These are phyloP conservation scores for Vulpes lagopus DNA, from an alignment of 2,113 vertebrate genomes.

Conservation along the genomic window DNA sequence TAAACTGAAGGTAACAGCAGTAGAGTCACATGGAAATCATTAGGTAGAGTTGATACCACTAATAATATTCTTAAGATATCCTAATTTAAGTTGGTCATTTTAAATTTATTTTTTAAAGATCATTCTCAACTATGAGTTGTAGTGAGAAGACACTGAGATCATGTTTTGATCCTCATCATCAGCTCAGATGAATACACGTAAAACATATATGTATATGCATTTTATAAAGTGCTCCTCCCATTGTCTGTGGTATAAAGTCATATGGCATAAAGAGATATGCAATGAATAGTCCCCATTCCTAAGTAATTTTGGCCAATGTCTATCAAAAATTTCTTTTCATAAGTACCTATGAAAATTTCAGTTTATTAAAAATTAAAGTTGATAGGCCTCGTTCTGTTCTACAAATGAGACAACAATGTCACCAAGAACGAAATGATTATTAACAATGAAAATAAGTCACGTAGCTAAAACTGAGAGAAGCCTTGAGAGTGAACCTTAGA, in stretches of 20 bases:
- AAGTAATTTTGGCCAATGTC: neutral
- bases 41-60: neutral
- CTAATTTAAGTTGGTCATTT: neutral
- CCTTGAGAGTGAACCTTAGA: neutral
- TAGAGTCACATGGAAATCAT: neutral
- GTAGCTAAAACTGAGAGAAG: neutral
- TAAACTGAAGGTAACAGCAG: neutral
- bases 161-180: neutral
- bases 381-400: neutral
- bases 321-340: neutral
- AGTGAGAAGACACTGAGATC: neutral
- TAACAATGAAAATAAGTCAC: neutral
- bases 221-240: neutral
- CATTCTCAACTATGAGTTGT: neutral
- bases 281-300: neutral
- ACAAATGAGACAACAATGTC: neutral
- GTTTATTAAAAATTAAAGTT: neutral
- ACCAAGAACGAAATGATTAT: neutral
- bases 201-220: neutral
- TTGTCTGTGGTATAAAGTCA: neutral
- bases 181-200: neutral
- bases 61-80: neutral
- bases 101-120: slow-evolving; percentile 1
- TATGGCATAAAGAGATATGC: neutral
- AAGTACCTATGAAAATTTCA: neutral